Percentiles rank a stretch among this genome's conserved stretches.
These are phyloP conservation scores for Anser cygnoides DNA, from an alignment of 2,113 vertebrate genomes.

Conservation along the genomic window DNA sequence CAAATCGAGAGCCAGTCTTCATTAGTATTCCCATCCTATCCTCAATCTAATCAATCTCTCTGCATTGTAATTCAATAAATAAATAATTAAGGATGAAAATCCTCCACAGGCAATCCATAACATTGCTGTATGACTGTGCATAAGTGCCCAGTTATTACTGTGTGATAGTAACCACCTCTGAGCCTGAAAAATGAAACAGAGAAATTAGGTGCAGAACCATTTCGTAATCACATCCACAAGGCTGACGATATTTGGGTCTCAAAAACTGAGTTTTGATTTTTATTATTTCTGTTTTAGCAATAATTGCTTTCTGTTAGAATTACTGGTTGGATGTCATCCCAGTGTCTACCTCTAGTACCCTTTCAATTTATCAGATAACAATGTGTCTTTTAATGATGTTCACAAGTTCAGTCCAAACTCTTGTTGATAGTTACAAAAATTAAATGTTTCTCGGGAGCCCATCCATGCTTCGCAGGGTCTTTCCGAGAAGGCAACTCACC, in stretches of 20 bases:
- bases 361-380: background rate
- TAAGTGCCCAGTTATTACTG: background rate
- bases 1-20: background rate
- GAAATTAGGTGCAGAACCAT: background rate
- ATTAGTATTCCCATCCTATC: background rate
- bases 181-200: background rate
- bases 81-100: background rate
- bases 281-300: background rate
- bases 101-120: background rate
- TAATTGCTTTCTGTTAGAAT: background rate
- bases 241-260: background rate
- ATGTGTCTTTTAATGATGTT: background rate
- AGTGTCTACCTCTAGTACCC: background rate
- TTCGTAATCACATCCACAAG: background rate
- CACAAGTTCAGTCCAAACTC: background rate
- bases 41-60: background rate
- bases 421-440: background rate
- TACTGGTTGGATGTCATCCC: background rate
- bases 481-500: background rate
- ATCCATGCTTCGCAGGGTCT: background rate
- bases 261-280: background rate
- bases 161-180: background rate
- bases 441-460: background rate
- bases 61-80: background rate
- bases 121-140: background rate